A percentile compares a stretch with the other conserved stretches of the same genome.
phyloP scores from a whole-genome alignment of 2,888 invertebrate species.

The Aspidapion aeneum region DNA sequence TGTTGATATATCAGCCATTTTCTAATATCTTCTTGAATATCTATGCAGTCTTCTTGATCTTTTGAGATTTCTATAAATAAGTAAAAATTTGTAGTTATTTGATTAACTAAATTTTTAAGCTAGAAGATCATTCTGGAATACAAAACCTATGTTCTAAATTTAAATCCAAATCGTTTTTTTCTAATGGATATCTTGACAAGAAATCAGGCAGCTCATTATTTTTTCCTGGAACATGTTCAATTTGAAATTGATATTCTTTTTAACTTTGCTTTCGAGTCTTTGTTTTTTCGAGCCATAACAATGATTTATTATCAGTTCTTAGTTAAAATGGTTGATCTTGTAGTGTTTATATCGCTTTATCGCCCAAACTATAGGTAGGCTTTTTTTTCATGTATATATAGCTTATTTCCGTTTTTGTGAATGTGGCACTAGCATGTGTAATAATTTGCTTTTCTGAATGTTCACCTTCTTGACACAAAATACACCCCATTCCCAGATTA shows the following conservation, averaged over 20 bases:
- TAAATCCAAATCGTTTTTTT: background rate
- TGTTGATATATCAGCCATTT: background rate
- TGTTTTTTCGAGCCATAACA: slow-evolving; percentile 14
- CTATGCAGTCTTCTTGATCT: background rate
- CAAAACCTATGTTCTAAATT: background rate
- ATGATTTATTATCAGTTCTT: slow-evolving; percentile 2
- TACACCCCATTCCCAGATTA: background rate
- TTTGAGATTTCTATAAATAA: background rate
- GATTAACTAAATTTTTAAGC: background rate
- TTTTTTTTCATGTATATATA: slow-evolving; percentile 12
- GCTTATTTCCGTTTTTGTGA: background rate
- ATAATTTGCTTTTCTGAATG: background rate
- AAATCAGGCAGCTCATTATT: slow-evolving; percentile 23
- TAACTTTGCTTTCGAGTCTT: slow-evolving; percentile 14
- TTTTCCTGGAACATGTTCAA: too few relatives aligned
- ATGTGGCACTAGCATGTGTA: background rate
- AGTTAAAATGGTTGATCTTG: slow-evolving; percentile 1
- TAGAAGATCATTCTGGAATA: background rate
- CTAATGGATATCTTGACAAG: slow-evolving; percentile 17
- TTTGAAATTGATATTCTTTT: too few relatives aligned
- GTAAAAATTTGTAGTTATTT: background rate
- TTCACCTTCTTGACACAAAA: slow-evolving; percentile 3
- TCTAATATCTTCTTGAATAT: background rate
- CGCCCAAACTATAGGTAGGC: slow-evolving; percentile 1
- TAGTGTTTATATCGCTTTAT: slow-evolving; percentile 5